Evolutionary conservation across 2,888 invertebrate genomes (phyloP), one percentile per base, ranked within the genome.

Genomic region (Therioaphis trifolii): DNA sequence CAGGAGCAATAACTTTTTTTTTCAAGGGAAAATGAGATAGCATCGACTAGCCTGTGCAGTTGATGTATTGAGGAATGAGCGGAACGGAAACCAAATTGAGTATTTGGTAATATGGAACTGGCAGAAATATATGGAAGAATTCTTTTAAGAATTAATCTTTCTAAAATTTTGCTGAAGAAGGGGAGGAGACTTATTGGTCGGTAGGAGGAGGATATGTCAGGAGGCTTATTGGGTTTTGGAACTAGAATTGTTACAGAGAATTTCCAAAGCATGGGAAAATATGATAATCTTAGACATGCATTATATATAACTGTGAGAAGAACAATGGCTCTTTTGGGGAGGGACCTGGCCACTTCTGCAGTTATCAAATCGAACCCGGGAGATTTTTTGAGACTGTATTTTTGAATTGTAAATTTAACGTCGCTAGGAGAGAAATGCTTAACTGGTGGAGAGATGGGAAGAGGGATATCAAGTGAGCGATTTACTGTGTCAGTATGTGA

Each of bases 351-450:
- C 7, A 35, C 18, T 18, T 63, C 63, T 15, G 63, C 63, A 1
- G 63, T 63, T 18, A 63, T 35, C 35, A 63, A 40, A 66, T 66
- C 35, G n/a, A n/a, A 68, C 21, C 40, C 66, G n/a, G 66, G 66
- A 14, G 66, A 40, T 40, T 68, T 40, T 14, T 14, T 68, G n/a
- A 40, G 21, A 11, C 5, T 18, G 21, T 40, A 68, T 68, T 68
- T 68, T 40, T 40, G 68, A 14, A 68, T 68, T n/a, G 40, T 68
- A n/a, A 40, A 68, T 40, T 69, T 69, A 5, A 46, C 24, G 21
- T 69, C 69, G 29, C 15, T 69, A 24, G 24, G 69, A 1, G 43
- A 18, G 5, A 69, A 69, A 15, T 69, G 69, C 29, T 69, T 46
- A 14, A 46, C 24, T 14, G 40, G 43, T 21, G 24, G 43, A 21